Base-by-base conservation (phyloP, 2,888 invertebrate genomes). In the Copidosoma aretas region DNA sequence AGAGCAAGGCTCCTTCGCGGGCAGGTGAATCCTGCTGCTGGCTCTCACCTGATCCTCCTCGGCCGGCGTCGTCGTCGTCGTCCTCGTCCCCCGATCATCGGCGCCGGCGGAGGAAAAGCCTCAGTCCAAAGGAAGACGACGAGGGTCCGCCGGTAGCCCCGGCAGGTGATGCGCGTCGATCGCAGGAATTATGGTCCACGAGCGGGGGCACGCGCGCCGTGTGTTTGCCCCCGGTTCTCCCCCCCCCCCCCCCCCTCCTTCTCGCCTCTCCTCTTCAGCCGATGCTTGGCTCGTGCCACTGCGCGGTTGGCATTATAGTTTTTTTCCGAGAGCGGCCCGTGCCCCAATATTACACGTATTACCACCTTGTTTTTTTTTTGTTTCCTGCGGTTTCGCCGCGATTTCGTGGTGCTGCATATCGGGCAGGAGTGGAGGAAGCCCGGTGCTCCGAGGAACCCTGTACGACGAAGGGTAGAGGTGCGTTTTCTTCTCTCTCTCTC, bases 101-200 rank as follows among this genome's bases (percentile, higher is more conserved):
- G 17, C 73, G n/a, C n/a, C n/a, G 74, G 76, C 75, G 71, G 73
- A 73, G 73, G 73, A 71, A 72, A 72, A 72, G 68, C 60, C 53
- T 12, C 22, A n/a, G 63, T 10, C 8, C 25, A 17, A 24, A 46
- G 12, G 17, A 12, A 12, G 43, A 17, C 12, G n/a, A 41, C 32
- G 24, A 25, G 59, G 67, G 71, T 54, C 32, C 4, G 8, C 32
- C 32, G 32, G 32, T 32, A 32, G n/a, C n/a, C n/a, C 32, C 3
- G 70, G 79, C 81, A 81, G 81, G 81, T 81, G 81, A 80, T 81
- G 71, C 58, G 67, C 56, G 80, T 79, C 80, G 77, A 80, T 80
- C 75, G 78, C 73, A 77, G 73, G 79, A 80, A 79, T 81, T 79
- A 79, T 72, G 72, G 73, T 70, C 71, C 67, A 71, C 57, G 58